phyloP scores from a whole-genome alignment of 2,888 invertebrate genomes.

The Drosophila monieri region DNA sequence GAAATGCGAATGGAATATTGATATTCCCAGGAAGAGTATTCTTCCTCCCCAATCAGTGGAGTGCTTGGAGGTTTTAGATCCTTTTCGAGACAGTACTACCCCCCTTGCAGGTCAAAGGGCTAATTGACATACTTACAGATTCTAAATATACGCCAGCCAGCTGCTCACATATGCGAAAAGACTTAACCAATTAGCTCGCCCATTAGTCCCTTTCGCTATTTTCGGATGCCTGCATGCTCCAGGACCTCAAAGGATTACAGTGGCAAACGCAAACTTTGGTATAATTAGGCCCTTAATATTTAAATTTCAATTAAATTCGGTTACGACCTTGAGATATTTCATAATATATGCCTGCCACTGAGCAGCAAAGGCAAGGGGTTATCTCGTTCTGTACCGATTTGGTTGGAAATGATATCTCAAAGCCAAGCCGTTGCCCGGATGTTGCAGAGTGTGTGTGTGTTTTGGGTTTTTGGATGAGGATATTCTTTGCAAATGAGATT shows the following conservation, averaged over 20 bases:
- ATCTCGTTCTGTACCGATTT: conserved; percentile 17
- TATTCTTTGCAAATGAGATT: conserved; percentile 29
- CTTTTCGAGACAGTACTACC: neutral
- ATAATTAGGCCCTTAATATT: conserved; percentile 1
- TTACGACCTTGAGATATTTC: conserved; percentile 26
- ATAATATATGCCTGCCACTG: conserved; percentile 38
- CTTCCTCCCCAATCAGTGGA: neutral
- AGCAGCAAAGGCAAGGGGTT: conserved; percentile 25
- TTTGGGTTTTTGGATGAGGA: neutral
- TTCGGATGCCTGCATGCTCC: neutral
- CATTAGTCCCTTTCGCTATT: conserved; percentile 17
- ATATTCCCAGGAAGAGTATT: neutral
- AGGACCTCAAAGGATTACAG: neutral
- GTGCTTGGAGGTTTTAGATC: neutral
- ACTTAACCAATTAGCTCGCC: conserved; percentile 18
- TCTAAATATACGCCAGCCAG: conserved; percentile 9
- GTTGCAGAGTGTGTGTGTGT: conserved; percentile 8
- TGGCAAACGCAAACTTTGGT: neutral
- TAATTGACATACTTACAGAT: conserved; percentile 16
- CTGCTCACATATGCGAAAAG: conserved; percentile 7
- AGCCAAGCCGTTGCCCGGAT: conserved; percentile 13
- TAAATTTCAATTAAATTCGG: neutral
- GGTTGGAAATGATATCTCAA: conserved; percentile 14
- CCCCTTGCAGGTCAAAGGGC: neutral
- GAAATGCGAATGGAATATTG: conserved; percentile 27